A percentile compares a stretch with the other conserved stretches of the same genome.
Conservation (phyloP, 2,797 vertebrate genomes). For the Alca torda region DNA sequence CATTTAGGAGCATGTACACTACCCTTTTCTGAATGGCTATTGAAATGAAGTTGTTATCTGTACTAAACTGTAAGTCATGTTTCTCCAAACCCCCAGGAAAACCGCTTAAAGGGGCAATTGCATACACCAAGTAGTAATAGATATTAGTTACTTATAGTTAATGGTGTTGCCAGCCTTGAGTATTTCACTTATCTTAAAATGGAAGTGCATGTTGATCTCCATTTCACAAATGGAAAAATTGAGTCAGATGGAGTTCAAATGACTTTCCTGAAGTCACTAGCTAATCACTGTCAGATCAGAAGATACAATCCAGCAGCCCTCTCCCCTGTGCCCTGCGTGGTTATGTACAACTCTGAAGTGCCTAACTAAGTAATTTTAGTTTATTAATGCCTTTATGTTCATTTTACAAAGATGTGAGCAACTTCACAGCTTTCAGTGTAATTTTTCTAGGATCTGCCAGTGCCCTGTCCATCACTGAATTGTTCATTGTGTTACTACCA, state of each 20-base stretch:
- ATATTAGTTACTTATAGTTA: slow-evolving; percentile 49
- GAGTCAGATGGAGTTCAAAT: slow-evolving; percentile 50
- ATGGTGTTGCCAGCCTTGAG: slow-evolving; percentile 31
- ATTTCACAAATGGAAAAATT: slow-evolving; percentile 62
- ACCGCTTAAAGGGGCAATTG: not conserved
- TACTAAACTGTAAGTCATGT: slow-evolving; percentile 37
- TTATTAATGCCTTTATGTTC: not conserved
- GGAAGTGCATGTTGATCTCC: slow-evolving; percentile 50
- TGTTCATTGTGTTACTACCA: not conserved
- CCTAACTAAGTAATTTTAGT: not conserved
- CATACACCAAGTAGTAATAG: slow-evolving; percentile 29
- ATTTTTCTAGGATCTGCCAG: not conserved
- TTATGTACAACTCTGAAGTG: not conserved
- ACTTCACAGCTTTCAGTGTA: not conserved
- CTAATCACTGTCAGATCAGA: slow-evolving; percentile 40
- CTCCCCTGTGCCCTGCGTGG: not conserved
- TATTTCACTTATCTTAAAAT: slow-evolving; percentile 54
- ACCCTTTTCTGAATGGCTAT: slow-evolving; percentile 6
- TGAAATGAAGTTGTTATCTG: slow-evolving; percentile 48
- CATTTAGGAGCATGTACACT: slow-evolving; percentile 3
- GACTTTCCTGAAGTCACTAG: slow-evolving; percentile 36
- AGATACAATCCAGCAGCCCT: not conserved
- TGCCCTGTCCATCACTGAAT: not conserved
- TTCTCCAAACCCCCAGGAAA: not conserved
- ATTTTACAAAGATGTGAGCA: not conserved